Percentiles rank a stretch among this genome's conserved stretches.
phyloP scores from a whole-genome alignment of 2,797 vertebrate species.

The Gadopsis marmoratus region DNA sequence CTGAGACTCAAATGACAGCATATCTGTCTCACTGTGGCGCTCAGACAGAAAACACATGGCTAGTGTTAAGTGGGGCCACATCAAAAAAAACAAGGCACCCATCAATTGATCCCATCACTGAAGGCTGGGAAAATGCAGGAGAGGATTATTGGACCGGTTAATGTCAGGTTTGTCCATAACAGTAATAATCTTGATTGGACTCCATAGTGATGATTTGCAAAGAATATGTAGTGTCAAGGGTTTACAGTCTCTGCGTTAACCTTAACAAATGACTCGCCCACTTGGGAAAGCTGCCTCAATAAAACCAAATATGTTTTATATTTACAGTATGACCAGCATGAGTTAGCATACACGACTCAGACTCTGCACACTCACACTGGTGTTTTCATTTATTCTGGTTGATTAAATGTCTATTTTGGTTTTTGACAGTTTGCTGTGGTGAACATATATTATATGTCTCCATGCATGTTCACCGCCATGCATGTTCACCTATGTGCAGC shows the following conservation, averaged over 20 bases:
- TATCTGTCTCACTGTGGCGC: conserved; percentile 1
- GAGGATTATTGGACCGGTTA: conserved; percentile 1
- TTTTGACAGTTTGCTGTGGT: background rate
- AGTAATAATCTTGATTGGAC: conserved; percentile 22
- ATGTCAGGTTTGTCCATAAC: conserved; percentile 18
- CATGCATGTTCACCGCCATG: background rate
- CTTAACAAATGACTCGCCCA: background rate
- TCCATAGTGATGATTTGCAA: conserved; percentile 2
- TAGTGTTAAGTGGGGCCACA: conserved; percentile 14
- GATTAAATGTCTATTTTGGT: background rate
- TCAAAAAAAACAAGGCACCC: background rate
- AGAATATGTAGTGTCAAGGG: background rate
- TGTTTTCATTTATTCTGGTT: conserved; percentile 2
- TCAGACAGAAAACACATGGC: conserved; percentile 19
- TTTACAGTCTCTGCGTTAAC: conserved; percentile 17
- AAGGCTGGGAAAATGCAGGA: background rate
- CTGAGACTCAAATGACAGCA: conserved; percentile 10
- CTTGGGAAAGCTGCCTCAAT: background rate
- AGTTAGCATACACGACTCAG: background rate
- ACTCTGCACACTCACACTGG: background rate
- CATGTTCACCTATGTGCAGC: background rate
- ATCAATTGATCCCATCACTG: conserved; percentile 10
- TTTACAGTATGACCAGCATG: background rate
- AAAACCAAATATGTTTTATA: conserved; percentile 6
- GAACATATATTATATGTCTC: no score